Base-by-base conservation (phyloP, 2,888 invertebrate species). In the Osmoderma eremita region DNA sequence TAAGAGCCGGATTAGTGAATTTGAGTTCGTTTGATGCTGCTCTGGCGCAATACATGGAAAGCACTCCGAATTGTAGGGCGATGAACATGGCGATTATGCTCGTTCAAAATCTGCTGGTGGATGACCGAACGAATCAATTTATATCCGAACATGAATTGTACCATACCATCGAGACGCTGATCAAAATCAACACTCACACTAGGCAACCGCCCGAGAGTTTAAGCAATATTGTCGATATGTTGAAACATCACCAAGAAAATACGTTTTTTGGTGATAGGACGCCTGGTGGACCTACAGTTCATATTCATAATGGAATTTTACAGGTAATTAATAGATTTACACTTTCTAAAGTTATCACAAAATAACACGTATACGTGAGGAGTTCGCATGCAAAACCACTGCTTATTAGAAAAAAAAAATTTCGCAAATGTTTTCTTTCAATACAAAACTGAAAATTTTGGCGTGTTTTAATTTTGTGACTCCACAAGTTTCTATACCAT, bases 281-380 rank as follows among this genome's bases (percentile, higher is more conserved):
- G 13, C 88, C 91, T 0, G 87, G 90, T 17, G 93, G 93, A 17
- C 92, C 94, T 1, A 91, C 92, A 2, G 90, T 94, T 20, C 95
- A 96, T 79, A 95, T 97, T 78, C 95, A 97, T 81, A 92, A 95
- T 63, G 97, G 97, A 68, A 94, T 97, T 79, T 87, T 92, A 73
- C 93, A 93, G 86, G 91, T 91, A 81, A 86, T 87, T 83, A 73
- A 3, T 17, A 36, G 3, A n/a, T 39, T 6, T n/a, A 6, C 1
- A 13, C n/a, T n/a, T 18, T 48, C 5, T 10, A 1, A 10, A 48
- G 18, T 2, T 13, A 48, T 15, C 45, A 45, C 12, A 18, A 17
- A 17, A 2, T 3, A 45, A 45, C 13, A 15, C 42, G n/a, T n/a
- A n/a, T n/a, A n/a, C n/a, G n/a, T n/a, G n/a, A n/a, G n/a, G n/a